Evolutionary conservation across 2,797 vertebrate genomes (phyloP).

Genomic region (Liparis tanakae): DNA sequence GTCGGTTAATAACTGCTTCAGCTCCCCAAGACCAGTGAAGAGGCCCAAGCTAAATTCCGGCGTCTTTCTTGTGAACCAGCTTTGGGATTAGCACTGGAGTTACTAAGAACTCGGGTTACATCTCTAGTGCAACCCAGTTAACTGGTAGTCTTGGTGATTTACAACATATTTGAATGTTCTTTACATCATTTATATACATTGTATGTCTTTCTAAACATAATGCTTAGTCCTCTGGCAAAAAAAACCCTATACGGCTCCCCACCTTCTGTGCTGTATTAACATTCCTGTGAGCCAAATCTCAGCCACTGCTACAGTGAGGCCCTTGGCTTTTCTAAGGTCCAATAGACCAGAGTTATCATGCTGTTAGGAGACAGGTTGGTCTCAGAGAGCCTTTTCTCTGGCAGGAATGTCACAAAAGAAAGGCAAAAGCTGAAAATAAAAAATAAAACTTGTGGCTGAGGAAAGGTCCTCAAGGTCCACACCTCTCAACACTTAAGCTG

Average conservation of each 20-base stretch:
- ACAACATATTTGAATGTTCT: not conserved
- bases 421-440: constrained; percentile 52
- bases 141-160: not conserved
- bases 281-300: constrained; percentile 46
- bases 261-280: constrained; percentile 30
- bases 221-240: not conserved
- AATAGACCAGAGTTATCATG: constrained; percentile 52
- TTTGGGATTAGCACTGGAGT: not conserved
- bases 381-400: constrained; percentile 58
- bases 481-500: constrained; percentile 62
- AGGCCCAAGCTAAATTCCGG: not conserved
- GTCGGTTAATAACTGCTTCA: not conserved
- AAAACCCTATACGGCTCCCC: not conserved
- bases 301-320: constrained; percentile 32
- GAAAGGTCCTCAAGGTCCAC: constrained; percentile 65
- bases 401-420: constrained; percentile 70
- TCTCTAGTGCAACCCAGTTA: constrained; percentile 1
- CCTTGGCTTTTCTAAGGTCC: constrained; percentile 46
- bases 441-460: constrained; percentile 37
- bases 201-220: constrained; percentile 8
- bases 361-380: constrained; percentile 66
- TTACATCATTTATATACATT: not conserved
- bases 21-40: not conserved
- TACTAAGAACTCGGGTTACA: not conserved
- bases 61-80: not conserved